Evolutionary conservation across 2,113 vertebrate genomes (phyloP).

Genomic region (Phycodurus eques): DNA sequence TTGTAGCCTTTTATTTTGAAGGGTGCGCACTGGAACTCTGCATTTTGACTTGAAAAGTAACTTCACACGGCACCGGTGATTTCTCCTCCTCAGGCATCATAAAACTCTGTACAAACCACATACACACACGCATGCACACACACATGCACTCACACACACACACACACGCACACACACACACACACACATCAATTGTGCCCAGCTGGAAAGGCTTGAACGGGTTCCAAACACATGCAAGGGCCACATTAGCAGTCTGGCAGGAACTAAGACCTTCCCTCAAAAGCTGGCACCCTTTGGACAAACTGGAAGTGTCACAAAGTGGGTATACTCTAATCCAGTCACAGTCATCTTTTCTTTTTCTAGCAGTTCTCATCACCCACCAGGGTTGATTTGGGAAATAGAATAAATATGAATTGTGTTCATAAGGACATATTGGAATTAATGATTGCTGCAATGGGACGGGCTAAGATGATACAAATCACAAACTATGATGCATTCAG

Average conservation of each 20-base stretch:
- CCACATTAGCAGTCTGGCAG: constrained; percentile 62
- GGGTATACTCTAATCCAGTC: constrained; percentile 60
- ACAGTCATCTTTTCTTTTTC: constrained; percentile 22
- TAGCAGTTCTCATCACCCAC: constrained; percentile 18
- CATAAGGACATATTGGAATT: constrained; percentile 43
- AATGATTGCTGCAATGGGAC: constrained; percentile 4
- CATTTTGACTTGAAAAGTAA: too few species aligned
- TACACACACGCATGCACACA: neutral
- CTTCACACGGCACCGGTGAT: too few species aligned
- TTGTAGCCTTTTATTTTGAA: too few species aligned
- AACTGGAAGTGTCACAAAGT: constrained; percentile 63
- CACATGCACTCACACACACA: neutral
- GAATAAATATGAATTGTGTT: constrained; percentile 33
- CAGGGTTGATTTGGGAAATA: constrained; percentile 41
- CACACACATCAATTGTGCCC: constrained; percentile 21
- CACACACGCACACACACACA: constrained; percentile 1
- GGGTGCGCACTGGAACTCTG: too few species aligned
- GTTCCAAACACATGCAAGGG: constrained; percentile 42
- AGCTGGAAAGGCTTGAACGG: constrained; percentile 56
- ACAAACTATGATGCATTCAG: constrained; percentile 21
- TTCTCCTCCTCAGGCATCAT: too few species aligned
- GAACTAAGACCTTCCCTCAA: constrained; percentile 48
- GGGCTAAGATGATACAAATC: constrained; percentile 9
- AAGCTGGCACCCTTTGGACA: constrained; percentile 47
- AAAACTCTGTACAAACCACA: constrained; percentile 11